These are phyloP conservation scores for Hipposideros larvatus DNA, from an alignment of 2,797 vertebrate genomes.

Conservation along the genomic window DNA sequence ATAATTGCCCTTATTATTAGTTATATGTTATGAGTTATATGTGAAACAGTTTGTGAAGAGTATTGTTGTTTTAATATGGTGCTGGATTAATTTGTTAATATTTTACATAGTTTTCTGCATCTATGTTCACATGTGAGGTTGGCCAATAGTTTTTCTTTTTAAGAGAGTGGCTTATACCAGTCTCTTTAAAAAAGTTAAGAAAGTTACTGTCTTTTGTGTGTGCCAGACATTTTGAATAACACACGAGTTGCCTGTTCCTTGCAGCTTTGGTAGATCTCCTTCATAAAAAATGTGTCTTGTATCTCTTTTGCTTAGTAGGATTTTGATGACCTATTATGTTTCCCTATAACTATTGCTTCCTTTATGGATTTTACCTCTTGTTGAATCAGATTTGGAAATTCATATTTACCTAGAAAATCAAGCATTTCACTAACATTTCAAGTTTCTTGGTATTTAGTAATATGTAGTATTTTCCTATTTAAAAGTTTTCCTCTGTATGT, in stretches of 20 bases:
- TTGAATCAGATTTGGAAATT: not conserved
- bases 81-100: slow-evolving; percentile 4
- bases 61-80: not conserved
- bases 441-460: not conserved
- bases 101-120: slow-evolving; percentile 8
- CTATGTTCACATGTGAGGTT: not conserved
- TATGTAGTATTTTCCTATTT: not conserved
- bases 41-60: not conserved
- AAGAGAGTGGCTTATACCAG: not conserved
- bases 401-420: not conserved
- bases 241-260: not conserved
- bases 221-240: not conserved
- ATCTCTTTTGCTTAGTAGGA: not conserved
- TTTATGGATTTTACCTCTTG: slow-evolving; percentile 11
- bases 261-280: not conserved
- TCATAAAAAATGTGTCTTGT: not conserved
- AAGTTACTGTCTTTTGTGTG: not conserved
- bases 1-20: not conserved
- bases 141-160: not conserved
- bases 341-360: not conserved
- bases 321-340: not conserved
- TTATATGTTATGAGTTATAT: not conserved
- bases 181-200: not conserved
- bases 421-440: not conserved
- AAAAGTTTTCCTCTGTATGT: not conserved